Evolutionary conservation across 2,113 vertebrate species (phyloP).

Genomic region (Morone saxatilis): DNA sequence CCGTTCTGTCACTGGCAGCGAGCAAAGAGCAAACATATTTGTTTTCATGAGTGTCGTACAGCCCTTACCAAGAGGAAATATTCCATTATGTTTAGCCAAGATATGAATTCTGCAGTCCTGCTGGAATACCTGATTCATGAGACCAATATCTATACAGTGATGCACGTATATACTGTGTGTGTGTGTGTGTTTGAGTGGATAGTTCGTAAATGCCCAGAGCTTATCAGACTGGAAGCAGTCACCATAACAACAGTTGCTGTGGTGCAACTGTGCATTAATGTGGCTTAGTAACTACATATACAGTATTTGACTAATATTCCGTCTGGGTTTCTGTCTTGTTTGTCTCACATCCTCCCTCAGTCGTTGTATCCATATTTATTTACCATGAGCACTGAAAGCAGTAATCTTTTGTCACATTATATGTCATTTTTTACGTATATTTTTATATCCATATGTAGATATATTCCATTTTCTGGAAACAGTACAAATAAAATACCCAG

Average conservation of each 20-base stretch:
- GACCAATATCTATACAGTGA: constrained; percentile 10
- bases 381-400: not conserved
- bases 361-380: no score
- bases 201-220: constrained; percentile 6
- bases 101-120: constrained; percentile 4
- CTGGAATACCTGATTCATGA: constrained; percentile 29
- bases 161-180: not conserved
- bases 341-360: not conserved
- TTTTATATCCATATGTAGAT: no score
- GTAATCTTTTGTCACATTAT: not conserved
- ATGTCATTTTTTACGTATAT: not conserved
- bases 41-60: constrained; percentile 10
- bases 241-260: constrained; percentile 63
- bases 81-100: constrained; percentile 18
- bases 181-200: constrained; percentile 12
- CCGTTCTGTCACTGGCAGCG: not conserved
- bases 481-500: no score
- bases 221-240: constrained; percentile 50
- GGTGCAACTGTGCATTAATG: constrained; percentile 38
- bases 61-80: constrained; percentile 21
- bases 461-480: no score
- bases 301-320: not conserved
- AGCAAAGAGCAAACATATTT: not conserved
- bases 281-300: constrained; percentile 4
- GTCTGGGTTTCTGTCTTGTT: not conserved